A percentile compares a stretch with the other conserved stretches of the same genome.
These are phyloP conservation scores for Meloidogyne exigua DNA, from an alignment of 1,140 invertebrate genomes.

Conservation along the genomic window DNA sequence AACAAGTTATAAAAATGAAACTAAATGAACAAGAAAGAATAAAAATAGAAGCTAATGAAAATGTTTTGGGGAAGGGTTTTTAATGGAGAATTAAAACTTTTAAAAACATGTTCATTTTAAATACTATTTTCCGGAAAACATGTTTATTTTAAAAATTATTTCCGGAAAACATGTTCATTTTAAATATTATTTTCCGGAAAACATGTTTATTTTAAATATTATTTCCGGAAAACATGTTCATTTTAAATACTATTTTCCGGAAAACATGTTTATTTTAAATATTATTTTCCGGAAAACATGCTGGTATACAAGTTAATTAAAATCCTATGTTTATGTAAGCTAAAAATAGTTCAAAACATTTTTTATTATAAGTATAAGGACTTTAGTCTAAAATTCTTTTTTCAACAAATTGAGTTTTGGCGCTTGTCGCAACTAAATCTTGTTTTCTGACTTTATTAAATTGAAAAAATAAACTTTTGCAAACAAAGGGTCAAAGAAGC, in stretches of 20 bases:
- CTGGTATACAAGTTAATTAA: neutral
- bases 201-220: neutral
- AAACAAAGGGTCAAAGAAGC: slow-evolving; percentile 18
- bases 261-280: neutral
- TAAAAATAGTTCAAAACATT: neutral
- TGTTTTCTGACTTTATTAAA: neutral
- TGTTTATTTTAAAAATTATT: neutral
- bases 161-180: neutral
- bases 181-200: neutral
- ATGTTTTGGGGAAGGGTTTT: neutral
- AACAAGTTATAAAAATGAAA: slow-evolving; percentile 9
- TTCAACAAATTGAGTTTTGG: neutral
- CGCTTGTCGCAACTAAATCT: neutral
- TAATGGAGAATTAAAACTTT: no score
- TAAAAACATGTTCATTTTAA: neutral
- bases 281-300: neutral
- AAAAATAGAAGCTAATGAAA: neutral
- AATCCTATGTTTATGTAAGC: neutral
- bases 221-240: neutral
- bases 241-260: neutral
- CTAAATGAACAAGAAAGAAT: slow-evolving; percentile 10
- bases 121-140: neutral
- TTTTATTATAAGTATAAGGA: neutral
- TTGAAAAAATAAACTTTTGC: neutral
- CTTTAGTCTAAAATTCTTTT: neutral